phyloP scores from a whole-genome alignment of 1,140 invertebrate species.

The Bicyclus anynana region DNA sequence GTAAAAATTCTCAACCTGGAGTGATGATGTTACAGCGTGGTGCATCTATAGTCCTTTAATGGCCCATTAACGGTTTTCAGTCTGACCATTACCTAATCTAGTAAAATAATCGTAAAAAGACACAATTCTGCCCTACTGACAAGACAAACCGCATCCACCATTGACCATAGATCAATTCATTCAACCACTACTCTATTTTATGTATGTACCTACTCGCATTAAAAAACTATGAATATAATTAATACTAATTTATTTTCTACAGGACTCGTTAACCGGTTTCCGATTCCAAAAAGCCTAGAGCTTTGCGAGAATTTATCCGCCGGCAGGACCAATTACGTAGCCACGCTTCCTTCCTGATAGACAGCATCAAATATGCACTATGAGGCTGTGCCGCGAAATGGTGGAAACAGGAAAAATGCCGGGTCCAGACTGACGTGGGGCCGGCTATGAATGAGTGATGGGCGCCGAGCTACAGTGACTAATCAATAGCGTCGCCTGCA shows the following conservation, averaged over 20 bases:
- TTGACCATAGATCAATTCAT: no score
- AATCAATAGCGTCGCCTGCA: slow-evolving; percentile 59
- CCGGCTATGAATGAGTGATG: slow-evolving; percentile 61
- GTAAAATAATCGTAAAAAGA: no score
- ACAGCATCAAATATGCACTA: slow-evolving; percentile 60
- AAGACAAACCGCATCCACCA: no score
- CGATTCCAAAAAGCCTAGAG: slow-evolving; percentile 31
- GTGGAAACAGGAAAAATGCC: slow-evolving; percentile 41
- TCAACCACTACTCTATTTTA: no score
- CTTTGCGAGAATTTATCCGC: slow-evolving; percentile 46
- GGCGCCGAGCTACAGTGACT: slow-evolving; percentile 37
- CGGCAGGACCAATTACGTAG: slow-evolving; percentile 57
- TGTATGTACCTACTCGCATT: no score
- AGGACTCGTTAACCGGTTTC: slow-evolving; percentile 39
- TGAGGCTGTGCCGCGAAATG: slow-evolving; percentile 37
- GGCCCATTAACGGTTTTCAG: no score
- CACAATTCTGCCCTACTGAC: no score
- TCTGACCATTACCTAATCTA: no score
- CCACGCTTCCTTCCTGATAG: slow-evolving; percentile 56
- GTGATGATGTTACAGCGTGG: no score
- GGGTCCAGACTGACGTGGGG: slow-evolving; percentile 40
- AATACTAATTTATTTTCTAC: slow-evolving; percentile 17
- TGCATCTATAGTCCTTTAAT: no score
- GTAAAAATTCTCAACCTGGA: no score
- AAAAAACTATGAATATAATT: no score